phyloP scores from a whole-genome alignment of 2,888 invertebrate species.

The Megalurothrips usitatus region DNA sequence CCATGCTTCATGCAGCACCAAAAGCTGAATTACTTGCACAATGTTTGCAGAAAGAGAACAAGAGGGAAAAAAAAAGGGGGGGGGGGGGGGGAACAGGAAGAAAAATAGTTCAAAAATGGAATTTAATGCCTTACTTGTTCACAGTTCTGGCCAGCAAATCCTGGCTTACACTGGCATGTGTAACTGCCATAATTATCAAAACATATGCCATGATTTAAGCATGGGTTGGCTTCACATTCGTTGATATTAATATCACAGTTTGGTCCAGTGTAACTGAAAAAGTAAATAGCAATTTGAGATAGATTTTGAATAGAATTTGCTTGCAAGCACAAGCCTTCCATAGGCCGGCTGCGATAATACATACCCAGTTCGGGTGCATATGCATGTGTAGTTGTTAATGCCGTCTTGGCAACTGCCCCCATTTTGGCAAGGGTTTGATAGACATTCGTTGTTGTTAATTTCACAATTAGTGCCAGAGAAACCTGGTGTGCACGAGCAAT shows the following conservation, averaged over 20 bases:
- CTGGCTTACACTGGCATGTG: constrained; percentile 69
- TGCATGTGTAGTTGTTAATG: constrained; percentile 78
- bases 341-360: constrained; percentile 34
- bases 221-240: constrained; percentile 69
- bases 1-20: neutral
- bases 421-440: constrained; percentile 63
- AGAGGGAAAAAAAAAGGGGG: constrained; percentile 32
- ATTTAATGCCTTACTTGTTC: constrained; percentile 52
- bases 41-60: neutral
- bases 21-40: neutral
- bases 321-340: too few species aligned
- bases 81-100: too few species aligned
- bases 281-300: constrained; percentile 17
- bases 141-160: constrained; percentile 77
- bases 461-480: constrained; percentile 88
- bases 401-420: constrained; percentile 90
- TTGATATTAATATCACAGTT: constrained; percentile 74
- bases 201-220: constrained; percentile 69
- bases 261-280: constrained; percentile 40
- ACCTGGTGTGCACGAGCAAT: constrained; percentile 60
- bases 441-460: constrained; percentile 56
- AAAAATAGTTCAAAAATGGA: neutral
- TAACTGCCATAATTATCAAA: constrained; percentile 79
- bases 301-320: neutral
- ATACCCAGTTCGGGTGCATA: constrained; percentile 66